phyloP scores from a whole-genome alignment of 2,888 invertebrate genomes.

The Dasypolia templi region DNA sequence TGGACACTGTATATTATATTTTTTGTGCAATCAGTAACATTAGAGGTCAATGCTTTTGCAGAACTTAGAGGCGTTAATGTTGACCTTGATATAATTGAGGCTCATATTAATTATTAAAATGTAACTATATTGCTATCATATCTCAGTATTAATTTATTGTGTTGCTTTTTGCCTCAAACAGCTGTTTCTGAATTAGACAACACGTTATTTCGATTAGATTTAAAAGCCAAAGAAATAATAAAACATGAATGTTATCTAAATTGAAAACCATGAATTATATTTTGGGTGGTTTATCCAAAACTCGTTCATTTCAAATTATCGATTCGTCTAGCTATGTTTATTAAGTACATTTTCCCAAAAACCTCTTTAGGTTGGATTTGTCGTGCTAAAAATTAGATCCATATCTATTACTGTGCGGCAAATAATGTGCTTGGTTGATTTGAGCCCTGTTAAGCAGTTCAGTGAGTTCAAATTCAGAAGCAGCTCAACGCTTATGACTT shows the following conservation, averaged over 20 bases:
- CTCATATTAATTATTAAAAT: constrained; percentile 59
- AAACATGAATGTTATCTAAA: constrained; percentile 24
- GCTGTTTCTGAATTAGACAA: constrained; percentile 54
- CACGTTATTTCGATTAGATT: constrained; percentile 13
- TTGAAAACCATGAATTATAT: constrained; percentile 14
- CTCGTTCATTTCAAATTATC: neutral
- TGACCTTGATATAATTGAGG: constrained; percentile 70
- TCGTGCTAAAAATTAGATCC: constrained; percentile 51
- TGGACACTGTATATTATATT: constrained; percentile 47
- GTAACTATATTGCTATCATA: constrained; percentile 64
- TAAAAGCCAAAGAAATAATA: constrained; percentile 41
- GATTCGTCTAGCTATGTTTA: constrained; percentile 13
- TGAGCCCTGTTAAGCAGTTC: constrained; percentile 4
- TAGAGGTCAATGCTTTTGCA: constrained; percentile 47
- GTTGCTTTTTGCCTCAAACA: constrained; percentile 54
- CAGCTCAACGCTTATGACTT: constrained; percentile 61
- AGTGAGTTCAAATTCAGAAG: constrained; percentile 45
- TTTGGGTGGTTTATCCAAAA: neutral
- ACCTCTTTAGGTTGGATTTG: constrained; percentile 50
- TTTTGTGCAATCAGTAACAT: constrained; percentile 50
- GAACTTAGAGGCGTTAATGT: constrained; percentile 42
- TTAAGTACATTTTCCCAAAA: constrained; percentile 44
- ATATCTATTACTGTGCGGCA: constrained; percentile 49
- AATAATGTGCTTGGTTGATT: constrained; percentile 46
- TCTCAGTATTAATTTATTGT: constrained; percentile 74